Base-by-base conservation (phyloP, 2,797 vertebrate species). In the Capromys pilorides region DNA sequence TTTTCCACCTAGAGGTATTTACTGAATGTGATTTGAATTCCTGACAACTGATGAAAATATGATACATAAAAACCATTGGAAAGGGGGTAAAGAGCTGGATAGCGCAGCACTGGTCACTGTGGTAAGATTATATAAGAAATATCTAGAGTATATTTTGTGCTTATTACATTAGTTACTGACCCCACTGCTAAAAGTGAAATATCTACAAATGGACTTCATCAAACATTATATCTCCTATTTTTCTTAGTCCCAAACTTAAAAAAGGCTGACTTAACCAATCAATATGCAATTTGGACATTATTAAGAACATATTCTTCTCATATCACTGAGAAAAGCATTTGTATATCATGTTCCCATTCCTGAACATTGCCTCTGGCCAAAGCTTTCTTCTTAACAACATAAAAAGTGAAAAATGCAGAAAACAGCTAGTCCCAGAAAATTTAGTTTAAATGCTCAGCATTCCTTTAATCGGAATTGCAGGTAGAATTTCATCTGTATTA, bases 401-500 rank as follows among this genome's bases (percentile, higher is more conserved):
- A 84, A 90, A 96, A 97, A 94, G 39, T 84, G 61, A 96, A 91
- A 96, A 97, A 97, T 95, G 88, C 90, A 95, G 95, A 97, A 97
- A 97, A 96, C 95, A 97, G 94, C 41, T 69, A 96, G 93, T 93
- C 90, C 88, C 93, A 97, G 95, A 97, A 97, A 97, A 97, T 97
- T 97, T 80, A 61, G 94, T 97, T 97, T 96, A 96, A 97, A 96
- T 97, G 92, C 88, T 54, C 87, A 49, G 85, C 94, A 97, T 97
- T 97, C 97, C 94, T 97, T 96, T 93, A 93, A 91, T 93, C 93
- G 91, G 92, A 92, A 95, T 71, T 73, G 87, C 95, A 97, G 96
- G 97, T 97, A 97, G 96, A 93, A 97, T 97, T 97, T 97, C 97
- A 95, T 92, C 93, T 96, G 69, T 94, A 93, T 97, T 97, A 97